Conservation (phyloP, 2,797 vertebrate species). For the Adrianichthys oophorus region DNA sequence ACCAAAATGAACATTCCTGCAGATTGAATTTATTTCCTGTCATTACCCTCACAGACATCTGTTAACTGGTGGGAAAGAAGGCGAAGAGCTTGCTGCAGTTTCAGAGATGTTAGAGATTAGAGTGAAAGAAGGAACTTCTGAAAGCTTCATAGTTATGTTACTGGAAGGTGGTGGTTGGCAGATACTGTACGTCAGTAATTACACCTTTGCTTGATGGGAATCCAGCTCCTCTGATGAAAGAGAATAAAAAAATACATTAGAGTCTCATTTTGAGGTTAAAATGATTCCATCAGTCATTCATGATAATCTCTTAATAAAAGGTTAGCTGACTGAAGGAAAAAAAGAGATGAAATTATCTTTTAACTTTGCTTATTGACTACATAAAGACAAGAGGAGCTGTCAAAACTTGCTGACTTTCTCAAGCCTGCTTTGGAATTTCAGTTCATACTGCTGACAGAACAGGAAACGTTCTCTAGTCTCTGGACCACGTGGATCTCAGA, state of each 20-base stretch:
- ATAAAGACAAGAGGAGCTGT: conserved; percentile 4
- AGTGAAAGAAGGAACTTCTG: conserved; percentile 13
- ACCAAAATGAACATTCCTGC: conserved; percentile 19
- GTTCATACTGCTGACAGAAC: conserved; percentile 29
- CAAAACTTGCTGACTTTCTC: conserved; percentile 22
- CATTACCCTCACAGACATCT: conserved; percentile 62
- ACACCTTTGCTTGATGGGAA: conserved; percentile 3
- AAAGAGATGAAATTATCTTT: neutral
- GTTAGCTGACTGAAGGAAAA: neutral
- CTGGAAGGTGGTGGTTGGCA: conserved; percentile 6
- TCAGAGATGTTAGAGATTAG: neutral
- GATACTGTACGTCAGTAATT: conserved; percentile 12
- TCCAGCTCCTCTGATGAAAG: conserved; percentile 5
- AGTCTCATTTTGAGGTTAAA: neutral
- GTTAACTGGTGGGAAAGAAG: conserved; percentile 55
- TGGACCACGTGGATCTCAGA: conserved; percentile 28
- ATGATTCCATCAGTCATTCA: neutral
- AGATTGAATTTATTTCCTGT: conserved; percentile 68
- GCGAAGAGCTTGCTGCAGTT: conserved; percentile 18
- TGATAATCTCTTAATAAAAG: conserved; percentile 1
- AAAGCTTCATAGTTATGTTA: conserved; percentile 8
- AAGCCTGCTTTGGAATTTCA: conserved; percentile 44
- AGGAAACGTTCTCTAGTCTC: conserved; percentile 14
- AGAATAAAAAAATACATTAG: neutral
- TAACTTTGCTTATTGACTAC: neutral